Evolutionary conservation across 1,140 invertebrate species (phyloP).

Genomic region (Stegodyphus mimosarum): DNA sequence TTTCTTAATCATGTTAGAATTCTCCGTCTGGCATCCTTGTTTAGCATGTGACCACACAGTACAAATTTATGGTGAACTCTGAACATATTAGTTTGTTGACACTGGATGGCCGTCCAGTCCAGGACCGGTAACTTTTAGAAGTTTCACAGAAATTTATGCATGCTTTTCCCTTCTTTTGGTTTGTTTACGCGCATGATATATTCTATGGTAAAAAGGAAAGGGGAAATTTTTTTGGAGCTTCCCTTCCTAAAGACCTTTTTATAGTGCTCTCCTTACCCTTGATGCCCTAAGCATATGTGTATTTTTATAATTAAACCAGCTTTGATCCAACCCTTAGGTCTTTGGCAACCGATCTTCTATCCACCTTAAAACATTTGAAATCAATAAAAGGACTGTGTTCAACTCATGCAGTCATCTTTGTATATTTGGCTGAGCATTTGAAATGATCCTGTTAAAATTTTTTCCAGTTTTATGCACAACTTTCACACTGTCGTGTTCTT

Average conservation of each 20-base stretch:
- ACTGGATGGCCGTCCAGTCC: too few relatives aligned
- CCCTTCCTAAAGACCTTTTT: too few relatives aligned
- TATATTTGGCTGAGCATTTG: neutral
- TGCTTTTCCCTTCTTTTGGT: too few relatives aligned
- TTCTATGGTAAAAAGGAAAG: too few relatives aligned
- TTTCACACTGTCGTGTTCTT: too few relatives aligned
- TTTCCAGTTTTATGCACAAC: too few relatives aligned
- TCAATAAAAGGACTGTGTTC: neutral
- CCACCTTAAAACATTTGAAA: neutral
- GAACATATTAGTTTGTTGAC: neutral
- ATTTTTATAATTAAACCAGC: neutral
- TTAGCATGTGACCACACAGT: neutral
- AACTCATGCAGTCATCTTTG: neutral
- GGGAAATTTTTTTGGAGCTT: too few relatives aligned
- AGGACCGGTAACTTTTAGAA: too few relatives aligned
- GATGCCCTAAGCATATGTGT: too few relatives aligned
- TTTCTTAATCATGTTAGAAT: neutral
- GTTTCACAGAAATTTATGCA: too few relatives aligned
- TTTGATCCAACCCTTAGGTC: neutral
- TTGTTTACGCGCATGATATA: too few relatives aligned
- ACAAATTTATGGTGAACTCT: neutral
- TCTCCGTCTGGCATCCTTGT: neutral
- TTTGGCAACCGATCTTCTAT: neutral
- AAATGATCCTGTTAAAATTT: neutral
- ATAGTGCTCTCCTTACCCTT: too few relatives aligned